phyloP scores from a whole-genome alignment of 1,140 invertebrate species.

The Zaprionus taronus region DNA sequence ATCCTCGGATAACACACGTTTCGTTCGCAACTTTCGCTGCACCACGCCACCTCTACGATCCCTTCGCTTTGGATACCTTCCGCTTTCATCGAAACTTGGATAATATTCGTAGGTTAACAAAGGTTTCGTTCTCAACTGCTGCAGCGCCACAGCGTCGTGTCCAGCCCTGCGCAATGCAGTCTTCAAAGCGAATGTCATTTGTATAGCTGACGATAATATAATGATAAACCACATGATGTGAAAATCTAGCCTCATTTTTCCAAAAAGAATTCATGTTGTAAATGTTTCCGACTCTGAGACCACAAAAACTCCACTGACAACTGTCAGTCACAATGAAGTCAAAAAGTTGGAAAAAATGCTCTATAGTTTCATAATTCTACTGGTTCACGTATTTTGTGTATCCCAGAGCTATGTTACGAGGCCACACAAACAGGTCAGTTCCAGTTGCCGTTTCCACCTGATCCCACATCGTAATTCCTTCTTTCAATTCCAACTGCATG shows the following conservation, averaged over 20 bases:
- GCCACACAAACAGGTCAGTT: slow-evolving; percentile 41
- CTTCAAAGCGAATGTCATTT: slow-evolving; percentile 8
- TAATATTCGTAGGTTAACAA: background rate
- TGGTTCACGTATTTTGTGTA: slow-evolving; percentile 33
- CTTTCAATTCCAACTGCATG: no score
- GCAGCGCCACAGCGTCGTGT: background rate
- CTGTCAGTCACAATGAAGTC: slow-evolving; percentile 23
- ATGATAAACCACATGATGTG: slow-evolving; percentile 48
- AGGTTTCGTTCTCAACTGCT: background rate
- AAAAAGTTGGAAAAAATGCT: slow-evolving; percentile 38
- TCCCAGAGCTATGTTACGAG: slow-evolving; percentile 29
- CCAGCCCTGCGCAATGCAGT: background rate
- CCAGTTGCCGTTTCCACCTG: background rate
- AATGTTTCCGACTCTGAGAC: slow-evolving; percentile 23
- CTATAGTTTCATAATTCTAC: slow-evolving; percentile 43
- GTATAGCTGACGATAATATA: slow-evolving; percentile 25
- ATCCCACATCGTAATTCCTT: background rate
- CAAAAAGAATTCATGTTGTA: slow-evolving; percentile 31
- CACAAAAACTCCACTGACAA: slow-evolving; percentile 1
- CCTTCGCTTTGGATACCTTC: background rate
- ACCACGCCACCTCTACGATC: no score
- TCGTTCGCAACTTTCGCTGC: background rate
- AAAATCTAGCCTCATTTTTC: slow-evolving; percentile 53
- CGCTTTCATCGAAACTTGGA: background rate
- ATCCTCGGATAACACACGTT: background rate